Evolutionary conservation across 2,888 invertebrate genomes (phyloP).

Genomic region (Mesorhabditis belari): DNA sequence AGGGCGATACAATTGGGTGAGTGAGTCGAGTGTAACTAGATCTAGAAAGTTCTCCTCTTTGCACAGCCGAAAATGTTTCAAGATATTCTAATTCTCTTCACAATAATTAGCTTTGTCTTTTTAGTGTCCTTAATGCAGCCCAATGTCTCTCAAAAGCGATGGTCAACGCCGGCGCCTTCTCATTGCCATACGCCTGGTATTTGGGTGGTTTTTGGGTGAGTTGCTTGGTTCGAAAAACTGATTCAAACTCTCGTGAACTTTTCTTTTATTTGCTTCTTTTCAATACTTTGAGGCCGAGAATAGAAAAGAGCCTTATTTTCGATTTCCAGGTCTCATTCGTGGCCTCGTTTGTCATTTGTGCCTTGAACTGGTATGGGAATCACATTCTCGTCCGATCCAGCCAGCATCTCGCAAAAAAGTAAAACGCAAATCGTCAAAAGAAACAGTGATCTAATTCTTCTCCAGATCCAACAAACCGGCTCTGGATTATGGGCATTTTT

Average conservation of each 20-base stretch:
- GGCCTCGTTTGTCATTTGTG: conserved; percentile 51
- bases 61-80: too few species aligned
- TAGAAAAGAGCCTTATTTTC: not conserved
- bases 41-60: too few species aligned
- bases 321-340: conserved; percentile 33
- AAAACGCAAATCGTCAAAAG: not conserved
- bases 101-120: too few species aligned
- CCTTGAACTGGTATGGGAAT: conserved; percentile 53
- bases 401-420: conserved; percentile 51
- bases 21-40: too few species aligned
- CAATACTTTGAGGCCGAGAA: not conserved
- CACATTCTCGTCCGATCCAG: too few species aligned
- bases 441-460: conserved; percentile 2
- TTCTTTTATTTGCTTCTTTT: not conserved
- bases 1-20: too few species aligned
- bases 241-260: not conserved
- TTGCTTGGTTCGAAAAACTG: not conserved
- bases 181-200: not conserved
- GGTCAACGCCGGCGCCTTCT: not conserved
- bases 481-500: conserved; percentile 19
- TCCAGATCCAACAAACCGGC: conserved; percentile 41
- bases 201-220: not conserved
- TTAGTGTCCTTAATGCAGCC: not conserved
- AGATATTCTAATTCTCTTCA: too few species aligned
- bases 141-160: not conserved